Base-by-base conservation (phyloP, 1,140 invertebrate genomes). In the Tetraneura akinire region DNA sequence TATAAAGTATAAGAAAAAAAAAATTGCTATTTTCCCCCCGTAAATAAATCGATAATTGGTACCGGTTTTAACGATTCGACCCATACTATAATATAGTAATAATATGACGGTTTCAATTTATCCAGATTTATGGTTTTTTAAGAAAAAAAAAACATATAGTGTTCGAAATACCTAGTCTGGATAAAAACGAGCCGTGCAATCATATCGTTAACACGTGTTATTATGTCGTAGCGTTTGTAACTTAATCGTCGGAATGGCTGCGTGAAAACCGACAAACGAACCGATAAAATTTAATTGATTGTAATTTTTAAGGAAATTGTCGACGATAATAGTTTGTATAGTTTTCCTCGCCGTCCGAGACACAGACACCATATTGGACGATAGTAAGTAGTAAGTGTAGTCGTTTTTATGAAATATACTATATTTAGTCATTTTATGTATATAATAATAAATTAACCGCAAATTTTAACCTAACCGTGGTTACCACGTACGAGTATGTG, bases 211-310 rank as follows among this genome's bases (percentile, higher is more conserved):
- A 62, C 57, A 6, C 23, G 21, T 21, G 21, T 23, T 3, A 13
- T 9, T 21, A 26, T 18, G 57, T 26, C 45, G 23, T 26, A 9
- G 51, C 10, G 8, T 53, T 57, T 13, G 57, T 32, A 26, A 29
- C 16, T 62, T 62, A 26, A 62, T 62, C 26, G 14, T 29, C 26
- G 57, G 57, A 62, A 6, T 13, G 57, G 29, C 26, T 18, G 57
- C 57, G 57, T 26, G 23, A 26, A 62, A 68, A 45, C 64, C 68
- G 45, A 71, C 68, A 71, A 71, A 71, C 45, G 47, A 71, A 71
- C 23, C 45, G 68, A 71, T 71, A 71, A 71, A 71, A 71, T 26
- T 26, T 29, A 62, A 62, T 62, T 26, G 57, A 62, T 62, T 26
- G 57, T 62, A 29, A 62, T 62, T 62, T 62, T 62, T 62, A 62